Evolutionary conservation across 1,140 invertebrate genomes (phyloP).

Genomic region (Acromyrmex heyeri): DNA sequence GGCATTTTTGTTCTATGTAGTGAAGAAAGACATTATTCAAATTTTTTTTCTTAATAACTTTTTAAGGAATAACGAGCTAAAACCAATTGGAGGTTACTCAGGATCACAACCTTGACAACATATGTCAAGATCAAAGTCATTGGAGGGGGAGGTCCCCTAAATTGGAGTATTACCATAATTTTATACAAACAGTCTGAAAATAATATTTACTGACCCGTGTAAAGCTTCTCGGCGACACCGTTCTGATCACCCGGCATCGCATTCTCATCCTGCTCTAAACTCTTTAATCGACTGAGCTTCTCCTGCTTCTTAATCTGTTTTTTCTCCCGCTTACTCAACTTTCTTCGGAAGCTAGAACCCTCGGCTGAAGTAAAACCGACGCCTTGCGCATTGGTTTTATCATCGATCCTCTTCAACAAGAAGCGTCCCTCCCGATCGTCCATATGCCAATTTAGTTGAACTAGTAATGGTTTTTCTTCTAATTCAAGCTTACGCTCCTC

Average conservation of each 20-base stretch:
- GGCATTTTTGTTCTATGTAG: too few species aligned
- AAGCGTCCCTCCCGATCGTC: constrained; percentile 99
- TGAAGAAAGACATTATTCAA: too few species aligned
- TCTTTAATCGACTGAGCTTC: constrained; percentile 94
- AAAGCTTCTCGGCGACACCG: constrained; percentile 96
- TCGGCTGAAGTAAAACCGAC: constrained; percentile 88
- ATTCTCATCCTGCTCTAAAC: constrained; percentile 89
- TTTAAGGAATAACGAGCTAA: too few species aligned
- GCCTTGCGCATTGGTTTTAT: constrained; percentile 89
- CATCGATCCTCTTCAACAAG: constrained; percentile 95
- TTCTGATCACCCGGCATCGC: constrained; percentile 92
- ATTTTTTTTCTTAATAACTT: too few species aligned
- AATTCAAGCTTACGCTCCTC: constrained; percentile 96
- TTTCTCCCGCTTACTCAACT: constrained; percentile 99
- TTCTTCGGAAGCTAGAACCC: constrained; percentile 92
- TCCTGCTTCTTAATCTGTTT: constrained; percentile 99
- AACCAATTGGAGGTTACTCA: too few species aligned
- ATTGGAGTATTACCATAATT: background rate
- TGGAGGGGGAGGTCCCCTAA: too few species aligned
- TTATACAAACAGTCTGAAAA: constrained; percentile 14
- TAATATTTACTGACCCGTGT: constrained; percentile 89
- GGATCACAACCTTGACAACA: too few species aligned
- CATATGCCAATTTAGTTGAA: constrained; percentile 99
- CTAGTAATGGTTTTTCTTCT: constrained; percentile 97
- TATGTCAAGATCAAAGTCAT: too few species aligned